A percentile compares a stretch with the other conserved stretches of the same genome.
phyloP scores from a whole-genome alignment of 2,113 vertebrate species.

The Mustelus asterias region DNA sequence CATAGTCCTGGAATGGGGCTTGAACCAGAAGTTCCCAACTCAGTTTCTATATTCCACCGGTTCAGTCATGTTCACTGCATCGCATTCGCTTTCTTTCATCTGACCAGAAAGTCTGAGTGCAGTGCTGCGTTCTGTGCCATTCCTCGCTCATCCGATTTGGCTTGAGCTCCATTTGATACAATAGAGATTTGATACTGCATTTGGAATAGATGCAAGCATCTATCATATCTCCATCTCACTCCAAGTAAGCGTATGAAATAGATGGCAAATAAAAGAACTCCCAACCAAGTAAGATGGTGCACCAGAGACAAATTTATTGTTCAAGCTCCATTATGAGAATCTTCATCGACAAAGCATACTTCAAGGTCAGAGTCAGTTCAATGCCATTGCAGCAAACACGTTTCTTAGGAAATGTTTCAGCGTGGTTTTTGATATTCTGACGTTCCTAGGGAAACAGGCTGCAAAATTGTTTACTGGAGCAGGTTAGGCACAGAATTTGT shows the following conservation, averaged over 20 bases:
- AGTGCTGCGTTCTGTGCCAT: background rate
- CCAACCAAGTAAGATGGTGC: background rate
- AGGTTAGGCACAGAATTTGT: background rate
- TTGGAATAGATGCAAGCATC: background rate
- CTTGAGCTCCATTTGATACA: background rate
- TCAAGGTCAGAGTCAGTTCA: background rate
- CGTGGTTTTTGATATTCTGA: background rate
- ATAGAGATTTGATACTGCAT: background rate
- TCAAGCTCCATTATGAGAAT: background rate
- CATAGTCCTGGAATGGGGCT: background rate
- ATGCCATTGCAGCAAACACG: background rate
- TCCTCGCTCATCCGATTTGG: background rate
- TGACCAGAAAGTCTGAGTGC: background rate
- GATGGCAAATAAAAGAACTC: background rate
- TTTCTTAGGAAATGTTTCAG: constrained; percentile 25
- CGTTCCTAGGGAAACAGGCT: background rate
- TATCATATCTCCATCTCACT: background rate
- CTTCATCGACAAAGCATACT: background rate
- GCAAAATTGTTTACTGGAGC: background rate
- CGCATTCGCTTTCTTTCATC: background rate
- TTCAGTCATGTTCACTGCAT: background rate
- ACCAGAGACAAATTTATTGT: background rate
- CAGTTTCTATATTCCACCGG: background rate
- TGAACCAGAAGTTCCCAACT: background rate
- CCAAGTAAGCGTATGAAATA: background rate